A percentile compares a stretch with the other conserved stretches of the same genome.
These are phyloP conservation scores for Yponomeuta evonymella DNA, from an alignment of 2,888 invertebrate genomes.

Conservation along the genomic window DNA sequence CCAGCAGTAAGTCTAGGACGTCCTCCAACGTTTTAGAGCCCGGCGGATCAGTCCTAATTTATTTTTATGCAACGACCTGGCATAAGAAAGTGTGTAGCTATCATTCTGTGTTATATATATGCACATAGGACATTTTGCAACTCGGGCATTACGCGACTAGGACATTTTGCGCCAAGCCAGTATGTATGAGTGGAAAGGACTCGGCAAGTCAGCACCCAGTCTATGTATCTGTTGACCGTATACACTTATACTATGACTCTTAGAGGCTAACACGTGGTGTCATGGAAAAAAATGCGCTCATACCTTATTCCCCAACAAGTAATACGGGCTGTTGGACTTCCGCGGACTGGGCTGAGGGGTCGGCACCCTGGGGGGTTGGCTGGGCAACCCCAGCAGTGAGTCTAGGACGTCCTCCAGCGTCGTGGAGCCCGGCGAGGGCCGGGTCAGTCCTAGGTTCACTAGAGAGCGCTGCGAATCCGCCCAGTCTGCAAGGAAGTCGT, in stretches of 20 bases:
- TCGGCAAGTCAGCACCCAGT: no score
- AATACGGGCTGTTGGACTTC: slow-evolving; percentile 66
- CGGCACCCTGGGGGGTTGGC: slow-evolving; percentile 82
- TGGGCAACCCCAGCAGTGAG: slow-evolving; percentile 90
- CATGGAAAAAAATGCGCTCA: slow-evolving; percentile 2
- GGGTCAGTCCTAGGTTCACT: slow-evolving; percentile 69
- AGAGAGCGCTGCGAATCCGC: slow-evolving; percentile 68
- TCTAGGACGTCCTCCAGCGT: slow-evolving; percentile 96
- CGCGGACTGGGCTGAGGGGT: slow-evolving; percentile 78
- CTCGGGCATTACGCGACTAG: no score
- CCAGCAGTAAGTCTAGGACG: slow-evolving; percentile 93
- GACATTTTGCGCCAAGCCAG: no score
- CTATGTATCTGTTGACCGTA: no score
- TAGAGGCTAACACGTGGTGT: no score
- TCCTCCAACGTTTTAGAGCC: slow-evolving; percentile 94
- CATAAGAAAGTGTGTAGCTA: no score
- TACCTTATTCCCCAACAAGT: slow-evolving; percentile 70
- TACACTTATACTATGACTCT: no score
- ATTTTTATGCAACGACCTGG: no score
- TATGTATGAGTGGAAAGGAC: no score
- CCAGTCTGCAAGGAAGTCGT: slow-evolving; percentile 57
- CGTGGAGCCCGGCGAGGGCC: slow-evolving; percentile 86
- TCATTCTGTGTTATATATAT: no score
- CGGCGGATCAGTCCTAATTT: slow-evolving; percentile 75
- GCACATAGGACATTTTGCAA: no score